These are phyloP conservation scores for Andricus curvator DNA, from an alignment of 2,888 invertebrate species.

Conservation along the genomic window DNA sequence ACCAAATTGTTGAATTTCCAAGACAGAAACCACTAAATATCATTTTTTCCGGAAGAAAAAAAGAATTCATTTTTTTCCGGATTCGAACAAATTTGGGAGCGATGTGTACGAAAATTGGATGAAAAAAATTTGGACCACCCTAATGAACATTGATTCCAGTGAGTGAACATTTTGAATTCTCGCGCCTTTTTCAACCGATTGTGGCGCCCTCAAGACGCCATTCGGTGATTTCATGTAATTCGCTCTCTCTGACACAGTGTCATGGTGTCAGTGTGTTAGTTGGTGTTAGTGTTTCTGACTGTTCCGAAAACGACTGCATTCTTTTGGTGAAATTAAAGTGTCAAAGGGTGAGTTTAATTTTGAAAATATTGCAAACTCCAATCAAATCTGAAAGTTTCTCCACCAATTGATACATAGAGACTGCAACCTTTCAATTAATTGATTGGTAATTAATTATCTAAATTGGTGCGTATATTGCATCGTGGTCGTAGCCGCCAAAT, in stretches of 20 bases:
- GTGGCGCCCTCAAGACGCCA: conserved; percentile 13
- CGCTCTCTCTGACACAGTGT: too few species aligned
- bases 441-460: background rate
- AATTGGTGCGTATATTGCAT: background rate
- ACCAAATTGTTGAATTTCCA: too few species aligned
- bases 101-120: too few species aligned
- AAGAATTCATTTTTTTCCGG: too few species aligned
- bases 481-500: background rate
- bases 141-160: too few species aligned
- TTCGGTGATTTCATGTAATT: background rate
- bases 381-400: background rate
- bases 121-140: too few species aligned
- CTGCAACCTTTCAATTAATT: background rate
- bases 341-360: background rate
- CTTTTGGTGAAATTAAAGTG: too few species aligned
- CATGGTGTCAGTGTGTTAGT: background rate
- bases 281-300: too few species aligned
- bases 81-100: too few species aligned
- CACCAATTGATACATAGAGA: background rate
- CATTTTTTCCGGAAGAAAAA: too few species aligned
- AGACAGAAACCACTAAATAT: too few species aligned
- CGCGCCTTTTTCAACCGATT: background rate
- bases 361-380: background rate
- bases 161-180: background rate
- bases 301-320: too few species aligned